Evolutionary conservation across 2,888 invertebrate species (phyloP).

Genomic region (Cetonia aurata): DNA sequence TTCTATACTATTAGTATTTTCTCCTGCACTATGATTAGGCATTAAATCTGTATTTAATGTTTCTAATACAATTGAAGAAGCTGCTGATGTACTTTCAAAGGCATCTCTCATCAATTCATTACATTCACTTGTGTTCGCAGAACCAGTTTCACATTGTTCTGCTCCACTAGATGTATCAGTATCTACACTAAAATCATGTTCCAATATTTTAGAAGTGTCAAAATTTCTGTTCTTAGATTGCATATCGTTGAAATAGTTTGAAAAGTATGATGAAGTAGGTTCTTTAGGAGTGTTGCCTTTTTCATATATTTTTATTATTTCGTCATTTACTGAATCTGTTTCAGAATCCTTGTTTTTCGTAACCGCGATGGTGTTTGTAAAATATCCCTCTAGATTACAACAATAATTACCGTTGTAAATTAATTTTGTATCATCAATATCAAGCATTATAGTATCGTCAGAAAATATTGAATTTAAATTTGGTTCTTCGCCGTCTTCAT

Average conservation of each 20-base stretch:
- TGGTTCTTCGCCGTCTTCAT: slow-evolving; percentile 48
- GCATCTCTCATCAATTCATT: neutral
- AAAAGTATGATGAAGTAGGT: slow-evolving; percentile 49
- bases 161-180: slow-evolving; percentile 36
- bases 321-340: slow-evolving; percentile 46
- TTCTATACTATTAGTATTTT: neutral
- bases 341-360: slow-evolving; percentile 49
- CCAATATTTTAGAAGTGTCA: slow-evolving; percentile 58
- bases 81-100: neutral
- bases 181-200: slow-evolving; percentile 41
- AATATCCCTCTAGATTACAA: slow-evolving; percentile 57
- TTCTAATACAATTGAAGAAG: slow-evolving; percentile 9
- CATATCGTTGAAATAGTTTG: slow-evolving; percentile 41
- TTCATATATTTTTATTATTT: slow-evolving; percentile 29
- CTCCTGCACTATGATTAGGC: neutral
- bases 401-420: slow-evolving; percentile 24
- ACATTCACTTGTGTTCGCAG: neutral
- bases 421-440: slow-evolving; percentile 3
- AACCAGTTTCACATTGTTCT: slow-evolving; percentile 16
- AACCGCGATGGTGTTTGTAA: slow-evolving; percentile 46
- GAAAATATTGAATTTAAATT: slow-evolving; percentile 21
- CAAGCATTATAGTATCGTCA: slow-evolving; percentile 5
- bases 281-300: slow-evolving; percentile 26
- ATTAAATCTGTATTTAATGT: neutral
- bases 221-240: slow-evolving; percentile 53